Conservation (phyloP, 2,797 vertebrate genomes). For the Sardinella longiceps region DNA sequence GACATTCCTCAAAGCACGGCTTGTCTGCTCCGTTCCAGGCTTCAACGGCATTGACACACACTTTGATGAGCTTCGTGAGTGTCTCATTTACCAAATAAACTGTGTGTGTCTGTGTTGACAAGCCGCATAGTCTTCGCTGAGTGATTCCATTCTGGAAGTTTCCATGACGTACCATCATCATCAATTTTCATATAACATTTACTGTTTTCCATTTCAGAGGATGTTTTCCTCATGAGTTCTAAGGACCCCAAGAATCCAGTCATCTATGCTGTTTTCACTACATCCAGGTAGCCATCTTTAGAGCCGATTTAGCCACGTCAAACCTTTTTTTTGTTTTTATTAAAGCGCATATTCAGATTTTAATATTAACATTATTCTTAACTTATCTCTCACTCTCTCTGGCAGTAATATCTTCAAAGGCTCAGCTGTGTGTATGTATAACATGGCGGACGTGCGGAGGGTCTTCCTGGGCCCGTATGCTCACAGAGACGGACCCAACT, state of each 20-base stretch:
- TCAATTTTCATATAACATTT: neutral
- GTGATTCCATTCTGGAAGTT: neutral
- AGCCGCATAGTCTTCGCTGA: neutral
- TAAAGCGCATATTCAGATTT: neutral
- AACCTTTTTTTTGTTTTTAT: constrained; percentile 23
- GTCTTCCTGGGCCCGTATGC: constrained; percentile 96
- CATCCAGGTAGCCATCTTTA: constrained; percentile 85
- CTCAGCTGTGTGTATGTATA: constrained; percentile 96
- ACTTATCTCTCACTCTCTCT: constrained; percentile 34
- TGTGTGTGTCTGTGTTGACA: neutral
- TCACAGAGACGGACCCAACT: constrained; percentile 95
- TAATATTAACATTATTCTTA: neutral
- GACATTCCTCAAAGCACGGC: constrained; percentile 95
- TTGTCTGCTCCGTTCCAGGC: constrained; percentile 94
- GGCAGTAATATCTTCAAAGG: constrained; percentile 97
- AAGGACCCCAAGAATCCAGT: constrained; percentile 97
- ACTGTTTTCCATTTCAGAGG: constrained; percentile 56
- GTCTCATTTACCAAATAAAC: neutral
- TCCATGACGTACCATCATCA: neutral
- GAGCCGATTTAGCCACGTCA: neutral
- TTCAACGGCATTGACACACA: constrained; percentile 97
- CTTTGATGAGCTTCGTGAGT: constrained; percentile 97
- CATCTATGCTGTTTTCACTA: constrained; percentile 95
- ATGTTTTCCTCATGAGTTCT: constrained; percentile 91
- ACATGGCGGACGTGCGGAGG: constrained; percentile 93